These are phyloP conservation scores for Hucho hucho DNA, from an alignment of 2,113 vertebrate species.

Conservation along the genomic window DNA sequence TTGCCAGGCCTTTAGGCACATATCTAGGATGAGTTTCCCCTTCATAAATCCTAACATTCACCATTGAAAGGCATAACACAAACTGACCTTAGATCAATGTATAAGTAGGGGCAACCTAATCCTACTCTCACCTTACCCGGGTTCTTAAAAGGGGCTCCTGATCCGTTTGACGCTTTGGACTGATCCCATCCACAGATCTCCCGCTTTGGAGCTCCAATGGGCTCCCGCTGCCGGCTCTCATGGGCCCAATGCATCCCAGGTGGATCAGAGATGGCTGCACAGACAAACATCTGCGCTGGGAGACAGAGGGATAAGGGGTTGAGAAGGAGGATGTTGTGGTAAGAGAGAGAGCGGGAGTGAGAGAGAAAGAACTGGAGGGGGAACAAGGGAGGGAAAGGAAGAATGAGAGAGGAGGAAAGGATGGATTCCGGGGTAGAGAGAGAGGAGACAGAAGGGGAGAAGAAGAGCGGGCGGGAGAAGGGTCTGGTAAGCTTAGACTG, in stretches of 20 bases:
- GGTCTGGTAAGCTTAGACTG: background rate
- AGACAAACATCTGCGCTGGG: constrained; percentile 58
- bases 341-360: background rate
- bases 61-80: background rate
- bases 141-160: background rate
- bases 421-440: background rate
- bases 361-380: background rate
- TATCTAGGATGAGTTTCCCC: background rate
- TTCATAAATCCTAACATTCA: background rate
- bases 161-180: constrained; percentile 17
- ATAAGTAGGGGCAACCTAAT: background rate
- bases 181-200: constrained; percentile 42
- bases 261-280: constrained; percentile 59
- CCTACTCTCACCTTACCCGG: background rate
- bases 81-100: background rate
- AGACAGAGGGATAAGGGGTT: background rate
- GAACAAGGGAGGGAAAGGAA: background rate
- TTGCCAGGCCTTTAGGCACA: background rate
- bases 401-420: constrained; percentile 5
- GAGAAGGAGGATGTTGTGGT: background rate
- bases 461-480: constrained; percentile 4
- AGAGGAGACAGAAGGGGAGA: background rate
- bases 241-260: constrained; percentile 69
- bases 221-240: constrained; percentile 60
- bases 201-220: constrained; percentile 47